Evolutionary conservation across 2,113 vertebrate genomes (phyloP).

Genomic region (Nannobrachium achirus): DNA sequence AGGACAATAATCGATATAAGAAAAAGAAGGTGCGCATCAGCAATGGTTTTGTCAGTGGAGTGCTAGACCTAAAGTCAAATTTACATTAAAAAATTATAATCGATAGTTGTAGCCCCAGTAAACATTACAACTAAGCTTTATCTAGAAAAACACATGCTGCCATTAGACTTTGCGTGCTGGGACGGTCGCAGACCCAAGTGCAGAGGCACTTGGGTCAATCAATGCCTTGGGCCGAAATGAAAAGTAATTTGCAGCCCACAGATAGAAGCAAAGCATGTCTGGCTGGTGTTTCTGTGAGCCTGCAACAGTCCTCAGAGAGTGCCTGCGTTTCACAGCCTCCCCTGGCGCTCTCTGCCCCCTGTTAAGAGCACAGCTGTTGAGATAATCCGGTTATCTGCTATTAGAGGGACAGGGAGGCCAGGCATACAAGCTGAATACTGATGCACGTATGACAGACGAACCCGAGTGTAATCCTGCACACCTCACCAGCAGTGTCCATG

Average conservation of each 20-base stretch:
- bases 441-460: conserved; percentile 13
- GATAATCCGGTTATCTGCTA: conserved; percentile 61
- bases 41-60: no score
- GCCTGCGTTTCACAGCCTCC: conserved; percentile 12
- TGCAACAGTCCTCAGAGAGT: conserved; percentile 28
- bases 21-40: no score
- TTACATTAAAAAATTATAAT: no score
- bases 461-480: conserved; percentile 8
- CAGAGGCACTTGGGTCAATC: neutral
- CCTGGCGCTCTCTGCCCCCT: conserved; percentile 22
- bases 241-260: neutral
- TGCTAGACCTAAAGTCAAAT: no score
- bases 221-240: neutral
- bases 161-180: no score
- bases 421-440: conserved; percentile 33
- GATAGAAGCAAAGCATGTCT: neutral
- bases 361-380: conserved; percentile 38
- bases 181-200: no score
- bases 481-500: conserved; percentile 18
- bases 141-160: no score
- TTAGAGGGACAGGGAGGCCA: conserved; percentile 22
- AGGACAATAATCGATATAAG: no score
- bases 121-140: no score
- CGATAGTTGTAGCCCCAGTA: no score
- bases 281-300: conserved; percentile 12